Evolutionary conservation across 23 tunicate genomes (phyloP), one percentile per base, ranked within the genome.

Genomic region (Ascidia mentula): DNA sequence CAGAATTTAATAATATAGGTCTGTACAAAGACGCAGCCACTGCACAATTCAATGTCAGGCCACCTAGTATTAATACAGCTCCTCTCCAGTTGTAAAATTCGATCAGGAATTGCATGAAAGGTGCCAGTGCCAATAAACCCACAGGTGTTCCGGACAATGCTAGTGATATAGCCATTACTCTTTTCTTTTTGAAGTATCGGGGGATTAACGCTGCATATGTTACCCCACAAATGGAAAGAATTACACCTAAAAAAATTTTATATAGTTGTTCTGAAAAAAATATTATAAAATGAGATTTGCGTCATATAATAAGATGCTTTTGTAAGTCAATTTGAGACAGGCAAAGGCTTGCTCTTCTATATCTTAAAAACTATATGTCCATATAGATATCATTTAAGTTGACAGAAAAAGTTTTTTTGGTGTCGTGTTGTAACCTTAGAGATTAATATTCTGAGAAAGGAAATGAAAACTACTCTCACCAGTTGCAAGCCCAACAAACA

Each of bases 61-160:
- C 84, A 18, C 84, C 84, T 0, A 70, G 13, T 12, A 80, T 36
- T 24, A 80, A 38, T 31, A 80, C n/a, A 0, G 84, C 84, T 26
- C 84, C 84, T 31, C 73, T 37, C 45, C 72, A 59, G 77, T 77
- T 77, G 38, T 80, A 80, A 24, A 20, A 28, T 31, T 80, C 84
- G 35, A 70, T 32, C 33, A 80, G 18, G 9, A 80, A 35, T 38
- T 80, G 84, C 39, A 80, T 9, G 0, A 80, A 40, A 0, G 84
- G 84, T 0, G 84, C 76, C 36, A 80, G 69, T 1, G 32, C 38
- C 46, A 80, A 42, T 6, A 77, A 70, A 18, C 84, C 84, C 34
- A 80, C 6, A 12, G 75, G 59, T 3, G 65, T 26, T 17, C 84
- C 84, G 38, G 37, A 37, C 31, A 61, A 34, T 22, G 59, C 13